Evolutionary conservation across 92 coral and sea anemone genomes (phyloP), one percentile per base, ranked within the genome.

Genomic region (Siderastrea siderea): DNA sequence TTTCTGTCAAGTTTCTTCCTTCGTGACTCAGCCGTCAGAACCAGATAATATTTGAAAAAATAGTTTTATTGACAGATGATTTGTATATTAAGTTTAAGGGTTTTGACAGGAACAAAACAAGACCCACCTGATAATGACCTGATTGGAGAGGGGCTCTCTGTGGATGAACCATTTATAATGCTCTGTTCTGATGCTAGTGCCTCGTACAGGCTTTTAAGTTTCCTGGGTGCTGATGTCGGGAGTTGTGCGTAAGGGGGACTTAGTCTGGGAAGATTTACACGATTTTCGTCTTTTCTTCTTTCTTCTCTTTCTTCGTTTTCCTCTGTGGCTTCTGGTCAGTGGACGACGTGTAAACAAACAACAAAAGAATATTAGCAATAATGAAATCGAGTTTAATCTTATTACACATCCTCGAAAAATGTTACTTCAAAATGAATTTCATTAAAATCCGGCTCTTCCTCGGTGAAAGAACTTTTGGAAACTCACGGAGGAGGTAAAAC

Each of bases 201-300:
- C 68, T 92, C 91, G 86, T 81, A 92, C 47, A 89, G 48, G 3
- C 91, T 85, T 66, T 67, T 81, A 8, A 15, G 79, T 17, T 71
- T 89, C 53, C 45, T 75, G 6, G 82, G 80, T 43, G 76, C 46
- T 64, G 68, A 38, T 51, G 77, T 57, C 14, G 65, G 72, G 5
- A 62, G 17, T 38, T 68, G 74, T 38, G 95, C 95, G 73, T 67
- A 92, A 2, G 88, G 94, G 6, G 84, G 86, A 1, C 64, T 16
- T 3, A 68, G 84, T 15, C 64, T 77, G 3, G 92, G 90, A n/a
- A 77, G 85, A 43, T 70, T 65, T 15, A 54, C 47, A 14, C 67
- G 74, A 54, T 38, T 26, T 43, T 55, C 71, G 54, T 78, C 82
- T 79, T 13, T 43, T 55, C 71, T 64, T 78, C 82, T 79, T 13